phyloP scores from a whole-genome alignment of 2,888 invertebrate species.

The Piscicola geometra region DNA sequence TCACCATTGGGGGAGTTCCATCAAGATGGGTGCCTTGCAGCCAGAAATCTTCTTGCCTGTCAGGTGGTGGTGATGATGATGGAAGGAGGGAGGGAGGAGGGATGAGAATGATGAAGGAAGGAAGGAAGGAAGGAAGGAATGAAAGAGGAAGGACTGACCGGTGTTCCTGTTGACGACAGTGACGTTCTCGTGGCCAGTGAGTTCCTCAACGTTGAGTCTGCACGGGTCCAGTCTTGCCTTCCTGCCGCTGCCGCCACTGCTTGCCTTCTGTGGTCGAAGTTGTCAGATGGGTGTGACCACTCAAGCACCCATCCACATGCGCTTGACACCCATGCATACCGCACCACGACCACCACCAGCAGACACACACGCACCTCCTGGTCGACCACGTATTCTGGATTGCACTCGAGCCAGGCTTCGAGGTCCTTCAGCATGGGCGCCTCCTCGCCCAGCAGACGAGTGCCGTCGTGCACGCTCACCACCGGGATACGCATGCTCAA shows the following conservation, averaged over 20 bases:
- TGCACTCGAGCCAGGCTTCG: conserved; percentile 30
- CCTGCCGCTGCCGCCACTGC: not conserved
- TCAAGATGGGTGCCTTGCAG: conserved; percentile 70
- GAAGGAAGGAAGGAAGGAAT: too few relatives aligned
- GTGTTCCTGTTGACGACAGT: conserved; percentile 86
- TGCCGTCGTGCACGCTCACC: conserved; percentile 28
- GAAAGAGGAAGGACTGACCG: conserved; percentile 51
- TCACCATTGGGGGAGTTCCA: conserved; percentile 77
- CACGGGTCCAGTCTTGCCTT: conserved; percentile 66
- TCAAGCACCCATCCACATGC: not conserved
- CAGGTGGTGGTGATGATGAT: not conserved
- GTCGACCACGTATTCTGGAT: conserved; percentile 35
- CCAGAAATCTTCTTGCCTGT: conserved; percentile 69
- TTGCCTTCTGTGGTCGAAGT: too few relatives aligned
- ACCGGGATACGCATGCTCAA: conserved; percentile 26
- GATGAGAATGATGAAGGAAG: too few relatives aligned
- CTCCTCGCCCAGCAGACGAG: conserved; percentile 32
- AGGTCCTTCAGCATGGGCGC: conserved; percentile 32
- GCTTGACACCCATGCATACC: not conserved
- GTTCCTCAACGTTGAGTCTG: conserved; percentile 59
- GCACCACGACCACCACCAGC: not conserved
- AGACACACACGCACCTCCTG: not conserved
- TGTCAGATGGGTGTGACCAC: not conserved
- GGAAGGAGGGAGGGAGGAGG: too few relatives aligned
- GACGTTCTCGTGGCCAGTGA: conserved; percentile 87